Evolutionary conservation across 2,797 vertebrate genomes (phyloP).

Genomic region (Pipistrellus pygmaeus): DNA sequence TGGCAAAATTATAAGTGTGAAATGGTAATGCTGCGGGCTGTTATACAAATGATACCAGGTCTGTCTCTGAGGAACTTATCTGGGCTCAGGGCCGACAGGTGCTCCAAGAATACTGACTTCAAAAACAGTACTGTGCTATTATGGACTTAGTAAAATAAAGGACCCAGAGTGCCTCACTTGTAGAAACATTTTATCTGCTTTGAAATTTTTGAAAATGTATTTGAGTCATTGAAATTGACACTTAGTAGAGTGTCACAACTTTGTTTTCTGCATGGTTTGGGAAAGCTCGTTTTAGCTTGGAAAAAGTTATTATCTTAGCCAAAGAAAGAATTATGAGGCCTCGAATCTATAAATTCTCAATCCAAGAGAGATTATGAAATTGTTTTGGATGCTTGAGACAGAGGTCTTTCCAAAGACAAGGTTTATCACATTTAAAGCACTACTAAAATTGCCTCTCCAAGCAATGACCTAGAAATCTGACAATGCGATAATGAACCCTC

Average conservation of each 20-base stretch:
- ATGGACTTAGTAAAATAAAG: constrained; percentile 50
- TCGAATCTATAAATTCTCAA: constrained; percentile 71
- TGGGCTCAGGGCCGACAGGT: constrained; percentile 1
- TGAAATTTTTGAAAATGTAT: constrained; percentile 55
- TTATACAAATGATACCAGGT: constrained; percentile 64
- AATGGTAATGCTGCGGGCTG: constrained; percentile 7
- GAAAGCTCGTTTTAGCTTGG: constrained; percentile 70
- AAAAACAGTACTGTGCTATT: constrained; percentile 58
- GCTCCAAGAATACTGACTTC: constrained; percentile 71
- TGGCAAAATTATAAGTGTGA: constrained; percentile 72
- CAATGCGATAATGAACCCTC: constrained; percentile 69
- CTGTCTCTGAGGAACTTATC: constrained; percentile 69
- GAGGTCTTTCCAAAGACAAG: constrained; percentile 73
- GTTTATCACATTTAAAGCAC: constrained; percentile 69
- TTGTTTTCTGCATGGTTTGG: constrained; percentile 70
- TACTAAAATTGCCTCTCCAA: constrained; percentile 53
- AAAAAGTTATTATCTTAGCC: constrained; percentile 72
- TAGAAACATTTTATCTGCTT: constrained; percentile 64
- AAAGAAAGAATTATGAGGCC: constrained; percentile 74
- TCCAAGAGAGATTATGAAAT: constrained; percentile 75
- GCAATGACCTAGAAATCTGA: constrained; percentile 75
- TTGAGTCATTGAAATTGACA: constrained; percentile 66
- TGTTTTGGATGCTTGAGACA: constrained; percentile 79
- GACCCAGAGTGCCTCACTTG: constrained; percentile 23
- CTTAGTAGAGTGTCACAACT: constrained; percentile 70